Percentiles rank a stretch among this genome's conserved stretches.
Evolutionary conservation across 2,113 vertebrate genomes (phyloP).

Genomic region (Ammodytes dubius): DNA sequence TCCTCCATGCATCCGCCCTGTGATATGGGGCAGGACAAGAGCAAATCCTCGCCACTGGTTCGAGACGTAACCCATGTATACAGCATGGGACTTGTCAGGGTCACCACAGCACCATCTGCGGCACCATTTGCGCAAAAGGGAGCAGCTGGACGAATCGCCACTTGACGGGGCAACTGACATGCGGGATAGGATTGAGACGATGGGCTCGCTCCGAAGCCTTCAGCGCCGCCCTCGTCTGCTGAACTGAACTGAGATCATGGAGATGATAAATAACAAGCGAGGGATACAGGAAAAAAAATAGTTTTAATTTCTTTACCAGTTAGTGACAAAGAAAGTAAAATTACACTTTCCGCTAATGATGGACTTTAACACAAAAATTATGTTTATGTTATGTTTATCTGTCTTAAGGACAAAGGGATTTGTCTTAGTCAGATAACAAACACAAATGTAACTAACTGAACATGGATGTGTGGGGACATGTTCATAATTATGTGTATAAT

Average conservation of each 20-base stretch:
- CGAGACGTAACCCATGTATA: slow-evolving; percentile 17
- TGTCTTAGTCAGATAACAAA: slow-evolving; percentile 47
- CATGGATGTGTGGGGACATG: slow-evolving; percentile 8
- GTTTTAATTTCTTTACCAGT: slow-evolving; percentile 22
- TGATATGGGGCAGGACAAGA: slow-evolving; percentile 45
- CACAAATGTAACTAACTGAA: slow-evolving; percentile 54
- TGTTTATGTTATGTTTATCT: slow-evolving; percentile 40
- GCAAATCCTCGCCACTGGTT: slow-evolving; percentile 45
- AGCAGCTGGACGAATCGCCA: slow-evolving; percentile 15
- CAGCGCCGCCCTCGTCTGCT: slow-evolving; percentile 15
- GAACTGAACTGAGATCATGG: slow-evolving; percentile 26
- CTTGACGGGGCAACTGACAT: slow-evolving; percentile 13
- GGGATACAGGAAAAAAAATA: not conserved
- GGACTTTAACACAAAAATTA: slow-evolving; percentile 53
- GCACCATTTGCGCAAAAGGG: slow-evolving; percentile 23
- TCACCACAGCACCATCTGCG: slow-evolving; percentile 13
- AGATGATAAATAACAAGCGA: slow-evolving; percentile 21
- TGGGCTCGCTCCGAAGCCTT: not conserved
- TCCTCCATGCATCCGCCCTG: slow-evolving; percentile 45
- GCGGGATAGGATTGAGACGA: slow-evolving; percentile 19
- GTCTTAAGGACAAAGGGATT: slow-evolving; percentile 23
- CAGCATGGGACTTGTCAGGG: slow-evolving; percentile 10
- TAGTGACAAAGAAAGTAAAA: slow-evolving; percentile 37
- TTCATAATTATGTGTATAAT: slow-evolving; percentile 55
- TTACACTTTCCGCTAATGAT: slow-evolving; percentile 50